Evolutionary conservation across 2,888 invertebrate genomes (phyloP).

Genomic region (Diaprepes abbreviatus): DNA sequence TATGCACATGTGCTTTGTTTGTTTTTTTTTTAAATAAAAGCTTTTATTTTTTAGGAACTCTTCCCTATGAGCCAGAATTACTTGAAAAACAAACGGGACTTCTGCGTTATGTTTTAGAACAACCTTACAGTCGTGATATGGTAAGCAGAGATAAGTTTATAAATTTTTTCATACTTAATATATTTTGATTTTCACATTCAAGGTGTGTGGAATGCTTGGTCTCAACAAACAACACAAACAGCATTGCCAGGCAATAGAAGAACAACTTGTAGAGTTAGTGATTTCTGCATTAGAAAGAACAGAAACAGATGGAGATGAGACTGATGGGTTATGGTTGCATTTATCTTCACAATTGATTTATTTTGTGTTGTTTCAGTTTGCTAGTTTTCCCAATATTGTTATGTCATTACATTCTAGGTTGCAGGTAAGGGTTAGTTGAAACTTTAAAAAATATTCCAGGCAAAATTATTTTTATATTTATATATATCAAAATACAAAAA

Average conservation of each 20-base stretch:
- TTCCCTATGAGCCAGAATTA: conserved; percentile 91
- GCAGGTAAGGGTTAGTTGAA: too few species aligned
- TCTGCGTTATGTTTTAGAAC: conserved; percentile 91
- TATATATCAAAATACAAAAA: too few species aligned
- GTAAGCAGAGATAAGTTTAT: conserved; percentile 64
- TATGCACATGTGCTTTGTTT: too few species aligned
- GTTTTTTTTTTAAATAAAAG: too few species aligned
- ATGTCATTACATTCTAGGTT: conserved; percentile 81
- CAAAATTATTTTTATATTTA: too few species aligned
- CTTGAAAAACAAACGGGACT: conserved; percentile 90
- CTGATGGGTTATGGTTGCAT: conserved; percentile 92
- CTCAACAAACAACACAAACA: conserved; percentile 86
- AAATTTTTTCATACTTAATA: background rate
- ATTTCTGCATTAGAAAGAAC: conserved; percentile 93
- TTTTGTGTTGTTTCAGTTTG: conserved; percentile 94
- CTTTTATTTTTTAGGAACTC: conserved; percentile 70
- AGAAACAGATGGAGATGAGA: conserved; percentile 75
- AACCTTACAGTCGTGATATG: conserved; percentile 96
- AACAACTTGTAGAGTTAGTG: conserved; percentile 92
- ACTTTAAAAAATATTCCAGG: too few species aligned
- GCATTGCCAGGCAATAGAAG: conserved; percentile 87
- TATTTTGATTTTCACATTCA: conserved; percentile 1
- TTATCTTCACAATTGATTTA: conserved; percentile 95
- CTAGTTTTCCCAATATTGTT: conserved; percentile 93
- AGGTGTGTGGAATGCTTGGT: conserved; percentile 90